phyloP scores from a whole-genome alignment of 2,113 vertebrate genomes.

The Chiloscyllium plagiosum region DNA sequence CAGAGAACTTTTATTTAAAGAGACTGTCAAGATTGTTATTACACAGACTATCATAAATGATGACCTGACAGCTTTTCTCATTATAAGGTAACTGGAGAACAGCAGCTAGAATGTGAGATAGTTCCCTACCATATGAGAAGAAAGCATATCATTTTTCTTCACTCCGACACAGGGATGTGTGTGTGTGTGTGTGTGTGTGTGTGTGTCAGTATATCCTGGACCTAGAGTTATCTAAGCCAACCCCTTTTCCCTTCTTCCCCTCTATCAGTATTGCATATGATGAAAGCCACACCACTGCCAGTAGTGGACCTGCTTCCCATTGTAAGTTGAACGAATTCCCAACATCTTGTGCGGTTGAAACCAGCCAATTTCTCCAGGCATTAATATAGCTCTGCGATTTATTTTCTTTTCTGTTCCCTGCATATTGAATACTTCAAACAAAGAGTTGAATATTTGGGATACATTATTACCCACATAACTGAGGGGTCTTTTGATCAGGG shows the following conservation, averaged over 20 bases:
- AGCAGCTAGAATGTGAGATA: too few species aligned
- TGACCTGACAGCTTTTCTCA: too few species aligned
- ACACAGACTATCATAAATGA: too few species aligned
- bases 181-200: too few species aligned
- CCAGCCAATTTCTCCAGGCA: not conserved
- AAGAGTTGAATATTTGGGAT: not conserved
- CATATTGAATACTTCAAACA: not conserved
- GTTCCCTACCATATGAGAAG: not conserved
- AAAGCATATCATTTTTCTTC: not conserved
- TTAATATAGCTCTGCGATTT: not conserved
- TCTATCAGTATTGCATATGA: not conserved
- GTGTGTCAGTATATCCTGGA: not conserved
- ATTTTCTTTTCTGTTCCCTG: not conserved
- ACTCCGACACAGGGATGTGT: not conserved
- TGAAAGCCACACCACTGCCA: not conserved
- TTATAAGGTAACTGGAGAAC: too few species aligned
- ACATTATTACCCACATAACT: not conserved
- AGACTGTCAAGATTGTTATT: too few species aligned
- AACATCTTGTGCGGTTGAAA: constrained; percentile 11
- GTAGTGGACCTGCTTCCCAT: not conserved
- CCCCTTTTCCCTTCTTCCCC: not conserved
- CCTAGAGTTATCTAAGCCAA: not conserved
- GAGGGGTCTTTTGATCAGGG: not conserved
- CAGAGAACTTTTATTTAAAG: too few species aligned
- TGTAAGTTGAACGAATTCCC: constrained; percentile 10